phyloP scores from a whole-genome alignment of 2,113 vertebrate genomes.

The Rhombomys opimus region DNA sequence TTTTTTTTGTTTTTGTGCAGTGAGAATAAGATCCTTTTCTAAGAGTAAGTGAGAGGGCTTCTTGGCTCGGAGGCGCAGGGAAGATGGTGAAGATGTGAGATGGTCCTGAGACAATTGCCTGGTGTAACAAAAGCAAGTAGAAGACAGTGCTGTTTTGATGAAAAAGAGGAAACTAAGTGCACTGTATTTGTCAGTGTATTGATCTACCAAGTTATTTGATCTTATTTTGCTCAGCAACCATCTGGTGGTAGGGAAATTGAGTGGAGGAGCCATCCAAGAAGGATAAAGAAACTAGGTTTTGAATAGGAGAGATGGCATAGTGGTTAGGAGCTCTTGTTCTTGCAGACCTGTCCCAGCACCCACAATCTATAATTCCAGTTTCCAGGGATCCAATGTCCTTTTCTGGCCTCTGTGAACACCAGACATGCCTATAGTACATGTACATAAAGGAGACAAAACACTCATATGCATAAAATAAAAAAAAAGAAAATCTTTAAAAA shows the following conservation, averaged over 20 bases:
- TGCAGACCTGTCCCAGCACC: neutral
- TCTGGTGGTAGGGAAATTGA: slow-evolving; percentile 17
- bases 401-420: neutral
- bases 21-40: neutral
- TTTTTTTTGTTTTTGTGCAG: neutral
- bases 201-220: neutral
- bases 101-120: neutral
- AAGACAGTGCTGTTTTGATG: neutral
- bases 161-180: neutral
- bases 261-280: neutral
- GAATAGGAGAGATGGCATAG: neutral
- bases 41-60: neutral
- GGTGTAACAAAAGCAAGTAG: neutral
- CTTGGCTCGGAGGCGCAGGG: neutral
- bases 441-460: neutral
- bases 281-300: neutral
- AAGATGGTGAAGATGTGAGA: neutral
- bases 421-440: neutral
- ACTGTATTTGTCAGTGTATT: neutral
- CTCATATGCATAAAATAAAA: neutral
- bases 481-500: neutral
- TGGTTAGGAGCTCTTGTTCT: neutral
- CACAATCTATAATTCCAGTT: neutral
- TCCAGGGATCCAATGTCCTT: neutral
- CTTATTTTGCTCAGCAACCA: neutral